These are phyloP conservation scores for Eupithecia centaureata DNA, from an alignment of 2,888 invertebrate species.

Conservation along the genomic window DNA sequence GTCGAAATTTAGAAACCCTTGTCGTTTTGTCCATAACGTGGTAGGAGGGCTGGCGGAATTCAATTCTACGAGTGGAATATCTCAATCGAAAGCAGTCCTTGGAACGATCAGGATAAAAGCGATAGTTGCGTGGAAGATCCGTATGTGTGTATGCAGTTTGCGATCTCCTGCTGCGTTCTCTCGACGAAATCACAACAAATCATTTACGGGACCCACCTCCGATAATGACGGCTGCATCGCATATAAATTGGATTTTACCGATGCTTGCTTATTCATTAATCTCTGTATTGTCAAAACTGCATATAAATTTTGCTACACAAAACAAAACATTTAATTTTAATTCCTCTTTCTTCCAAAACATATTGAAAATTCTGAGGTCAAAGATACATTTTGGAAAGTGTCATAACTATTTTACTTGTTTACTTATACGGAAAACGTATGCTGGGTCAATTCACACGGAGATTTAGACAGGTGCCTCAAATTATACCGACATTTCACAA, in stretches of 20 bases:
- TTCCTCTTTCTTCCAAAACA: neutral
- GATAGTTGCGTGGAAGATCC: slow-evolving; percentile 51
- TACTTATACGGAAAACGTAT: slow-evolving; percentile 46
- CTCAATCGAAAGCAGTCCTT: slow-evolving; percentile 55
- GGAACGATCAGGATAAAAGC: slow-evolving; percentile 52
- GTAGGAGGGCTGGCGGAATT: slow-evolving; percentile 80
- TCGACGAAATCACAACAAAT: slow-evolving; percentile 82
- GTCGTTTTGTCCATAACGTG: slow-evolving; percentile 79
- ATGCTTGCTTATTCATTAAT: slow-evolving; percentile 67
- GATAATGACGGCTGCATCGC: slow-evolving; percentile 78
- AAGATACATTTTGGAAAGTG: slow-evolving; percentile 6
- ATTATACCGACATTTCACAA: slow-evolving; percentile 34
- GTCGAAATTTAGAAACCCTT: slow-evolving; percentile 82
- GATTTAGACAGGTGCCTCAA: slow-evolving; percentile 42
- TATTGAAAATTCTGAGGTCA: neutral
- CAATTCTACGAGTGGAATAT: slow-evolving; percentile 58
- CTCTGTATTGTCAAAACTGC: slow-evolving; percentile 44
- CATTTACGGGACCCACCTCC: slow-evolving; percentile 80
- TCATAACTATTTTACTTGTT: slow-evolving; percentile 28
- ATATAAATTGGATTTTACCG: slow-evolving; percentile 73
- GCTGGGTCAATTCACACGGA: slow-evolving; percentile 55
- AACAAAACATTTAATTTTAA: slow-evolving; percentile 7
- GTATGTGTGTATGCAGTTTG: slow-evolving; percentile 75
- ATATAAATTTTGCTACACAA: slow-evolving; percentile 28
- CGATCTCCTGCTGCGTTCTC: slow-evolving; percentile 79